Base-by-base conservation (phyloP, 2,797 vertebrate species). In the Steatocranus sp. region DNA sequence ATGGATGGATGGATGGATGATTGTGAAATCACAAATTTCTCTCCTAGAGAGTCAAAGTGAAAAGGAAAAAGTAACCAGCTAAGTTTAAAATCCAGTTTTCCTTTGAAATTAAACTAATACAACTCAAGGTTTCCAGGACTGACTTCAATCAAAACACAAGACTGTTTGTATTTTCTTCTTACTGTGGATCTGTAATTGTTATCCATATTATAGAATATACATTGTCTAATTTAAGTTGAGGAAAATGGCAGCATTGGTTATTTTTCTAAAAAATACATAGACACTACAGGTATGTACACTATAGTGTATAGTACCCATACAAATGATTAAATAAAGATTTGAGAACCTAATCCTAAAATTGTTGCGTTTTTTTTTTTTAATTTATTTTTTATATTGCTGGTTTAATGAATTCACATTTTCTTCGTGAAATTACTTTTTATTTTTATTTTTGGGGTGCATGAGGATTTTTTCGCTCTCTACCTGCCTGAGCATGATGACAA, bases 331-430 rank as follows among this genome's bases (percentile, higher is more conserved):
- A 43, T 27, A 43, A 68, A 43, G 38, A 25, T 43, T 25, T 43
- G 63, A 68, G 20, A 68, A 43, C 23, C 38, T 68, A 43, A 43
- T 68, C 20, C 20, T 17, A 68, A 70, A 43, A 70, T 27, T 27
- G 20, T 43, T 10, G 25, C 1, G 3, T 30, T 56, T 56, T 6
- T 30, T 23, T 27, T 0, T 0, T 6, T 56, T 56, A 5, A 23
- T 23, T 20, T 7, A 4, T 4, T 25, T 4, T 41, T 10, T 4
- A 8, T 49, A 41, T 43, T 43, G 20, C 27, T 56, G 27, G 53
- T 56, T 56, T 56, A 56, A 56, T 41, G 36, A 25, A 41, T 25
- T 68, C 12, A 17, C 8, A 68, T 43, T 68, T 17, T 70, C 23
- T 46, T 46, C 0, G 1, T 17, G 9, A 25, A 27, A 43, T 68